Conservation (phyloP, 2,888 invertebrate genomes). For the Sympetrum striolatum region DNA sequence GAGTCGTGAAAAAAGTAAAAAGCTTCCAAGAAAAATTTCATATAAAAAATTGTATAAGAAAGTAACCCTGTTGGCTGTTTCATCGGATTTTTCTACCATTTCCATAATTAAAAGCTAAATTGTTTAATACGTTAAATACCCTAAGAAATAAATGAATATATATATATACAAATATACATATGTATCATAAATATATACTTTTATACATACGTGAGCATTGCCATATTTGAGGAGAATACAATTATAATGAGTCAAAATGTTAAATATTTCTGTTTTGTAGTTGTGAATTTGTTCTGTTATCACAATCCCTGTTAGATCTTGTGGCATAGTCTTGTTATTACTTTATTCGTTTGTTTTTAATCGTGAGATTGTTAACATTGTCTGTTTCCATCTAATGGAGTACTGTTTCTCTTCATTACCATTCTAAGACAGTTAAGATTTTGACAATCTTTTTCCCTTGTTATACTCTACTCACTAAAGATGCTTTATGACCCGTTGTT, state of each 20-base stretch:
- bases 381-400: not conserved
- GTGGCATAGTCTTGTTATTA: not conserved
- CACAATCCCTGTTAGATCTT: not conserved
- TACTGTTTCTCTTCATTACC: not conserved
- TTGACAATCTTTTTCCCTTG: not conserved
- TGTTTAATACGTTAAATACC: conserved; percentile 33
- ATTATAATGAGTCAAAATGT: conserved; percentile 18
- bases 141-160: not conserved
- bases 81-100: conserved; percentile 36
- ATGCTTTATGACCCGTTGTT: not conserved
- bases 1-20: not conserved
- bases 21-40: conserved; percentile 14
- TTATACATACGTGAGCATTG: conserved; percentile 25
- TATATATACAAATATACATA: not conserved
- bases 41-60: conserved; percentile 6
- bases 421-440: not conserved
- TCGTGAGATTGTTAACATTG: not conserved
- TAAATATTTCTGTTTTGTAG: not conserved
- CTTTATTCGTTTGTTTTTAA: not conserved
- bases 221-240: conserved; percentile 25
- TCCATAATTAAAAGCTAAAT: conserved; percentile 29
- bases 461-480: not conserved
- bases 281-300: not conserved
- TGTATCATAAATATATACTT: conserved; percentile 35
- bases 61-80: conserved; percentile 41